A percentile compares a stretch with the other conserved stretches of the same genome.
These are phyloP conservation scores for Grantiella picta DNA, from an alignment of 2,113 vertebrate species.

Conservation along the genomic window DNA sequence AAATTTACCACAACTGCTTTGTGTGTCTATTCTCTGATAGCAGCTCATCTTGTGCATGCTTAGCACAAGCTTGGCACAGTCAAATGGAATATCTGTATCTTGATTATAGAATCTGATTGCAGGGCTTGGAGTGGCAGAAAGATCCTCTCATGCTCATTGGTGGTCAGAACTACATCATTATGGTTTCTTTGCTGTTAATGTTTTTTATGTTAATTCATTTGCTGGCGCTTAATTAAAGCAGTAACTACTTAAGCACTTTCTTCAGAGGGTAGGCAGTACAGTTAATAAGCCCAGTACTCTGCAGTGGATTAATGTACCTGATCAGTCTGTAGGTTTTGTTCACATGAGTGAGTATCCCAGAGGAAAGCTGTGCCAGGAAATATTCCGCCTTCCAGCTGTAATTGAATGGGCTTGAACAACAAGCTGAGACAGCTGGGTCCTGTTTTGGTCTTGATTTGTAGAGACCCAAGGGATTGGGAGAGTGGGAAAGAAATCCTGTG, in stretches of 20 bases:
- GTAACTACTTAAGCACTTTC: not conserved
- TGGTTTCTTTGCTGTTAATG: not conserved
- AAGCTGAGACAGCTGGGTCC: constrained; percentile 42
- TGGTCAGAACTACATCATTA: not conserved
- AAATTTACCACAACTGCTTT: not conserved
- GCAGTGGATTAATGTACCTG: not conserved
- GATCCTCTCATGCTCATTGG: not conserved
- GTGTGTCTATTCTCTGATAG: not conserved
- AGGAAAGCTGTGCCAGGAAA: constrained; percentile 26
- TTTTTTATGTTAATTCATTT: not conserved
- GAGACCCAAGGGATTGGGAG: constrained; percentile 22
- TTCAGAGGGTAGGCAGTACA: not conserved
- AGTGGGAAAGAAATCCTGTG: constrained; percentile 31
- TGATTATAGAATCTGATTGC: not conserved
- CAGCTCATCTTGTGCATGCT: not conserved
- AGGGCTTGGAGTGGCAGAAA: not conserved
- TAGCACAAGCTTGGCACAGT: not conserved
- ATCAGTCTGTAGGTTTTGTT: not conserved
- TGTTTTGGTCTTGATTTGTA: constrained; percentile 52
- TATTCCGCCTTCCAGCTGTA: constrained; percentile 16
- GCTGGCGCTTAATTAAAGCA: not conserved
- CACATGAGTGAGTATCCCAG: not conserved
- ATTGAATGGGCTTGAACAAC: constrained; percentile 37
- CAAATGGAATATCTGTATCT: not conserved
- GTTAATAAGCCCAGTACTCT: not conserved